Base-by-base conservation (phyloP, 2,113 vertebrate species). In the Acinonyx jubatus region DNA sequence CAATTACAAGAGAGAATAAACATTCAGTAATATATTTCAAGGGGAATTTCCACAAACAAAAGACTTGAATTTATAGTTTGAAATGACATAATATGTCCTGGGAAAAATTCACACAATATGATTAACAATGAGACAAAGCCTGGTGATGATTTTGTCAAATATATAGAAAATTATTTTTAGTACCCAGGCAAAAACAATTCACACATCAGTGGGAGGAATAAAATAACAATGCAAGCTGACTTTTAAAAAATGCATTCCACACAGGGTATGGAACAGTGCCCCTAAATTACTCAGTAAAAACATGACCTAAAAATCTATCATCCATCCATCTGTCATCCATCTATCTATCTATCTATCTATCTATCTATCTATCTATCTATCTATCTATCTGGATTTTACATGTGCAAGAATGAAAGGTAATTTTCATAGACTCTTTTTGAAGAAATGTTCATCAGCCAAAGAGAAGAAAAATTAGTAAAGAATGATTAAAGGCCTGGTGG, bases 11-110 rank as follows among this genome's bases (percentile, higher is more conserved):
- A 81, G 50, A 92, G 80, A 52, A 55, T 82, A 78, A 91, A 45
- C 9, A 65, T 83, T 83, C 79, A 88, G 55, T 63, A 63, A 57
- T n/a, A 21, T 66, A 78, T n/a, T 86, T 85, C 73, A 61, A 52
- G 31, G 36, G 38, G 48, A 90, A 96, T 93, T 93, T 95, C 23
- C 48, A 86, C 55, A 86, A 85, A 86, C 81, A 63, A 68, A 81
- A 25, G 7, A 61, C 27, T 68, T 91, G 36, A 96, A 88, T 88
- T 65, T 55, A 3, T 48, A 73, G 55, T 8, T 78, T 73, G 48
- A 57, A 88, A 66, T 57, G 11, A 63, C 48, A 52, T 68, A n/a
- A 14, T 38, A 13, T 65, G 11, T 61, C 50, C 4, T 57, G 14
- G 19, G 31, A 45, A 79, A 81, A 33, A 33, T 36, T 85, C 50